Percentiles rank a stretch among this genome's conserved stretches.
Evolutionary conservation across 2,797 vertebrate species (phyloP).

Genomic region (Peromyscus eremicus): DNA sequence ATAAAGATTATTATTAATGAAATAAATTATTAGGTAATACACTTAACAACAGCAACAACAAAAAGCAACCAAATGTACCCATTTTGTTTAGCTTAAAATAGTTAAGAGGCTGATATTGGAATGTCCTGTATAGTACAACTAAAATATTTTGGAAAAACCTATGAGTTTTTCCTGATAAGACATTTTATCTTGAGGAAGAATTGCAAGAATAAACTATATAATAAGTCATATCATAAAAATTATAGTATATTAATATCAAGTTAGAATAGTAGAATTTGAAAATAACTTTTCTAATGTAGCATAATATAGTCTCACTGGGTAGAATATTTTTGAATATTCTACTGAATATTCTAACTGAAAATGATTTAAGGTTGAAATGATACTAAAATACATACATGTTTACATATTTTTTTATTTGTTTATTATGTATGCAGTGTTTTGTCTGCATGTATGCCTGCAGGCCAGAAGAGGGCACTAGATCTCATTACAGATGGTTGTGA

Average conservation of each 20-base stretch:
- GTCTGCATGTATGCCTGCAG: too few species aligned
- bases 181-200: conserved; percentile 6
- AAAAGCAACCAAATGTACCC: neutral
- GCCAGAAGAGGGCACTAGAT: too few species aligned
- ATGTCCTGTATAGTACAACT: neutral
- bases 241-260: neutral
- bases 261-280: neutral
- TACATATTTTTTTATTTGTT: neutral
- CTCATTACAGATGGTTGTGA: too few species aligned
- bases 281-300: neutral
- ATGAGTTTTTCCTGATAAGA: neutral
- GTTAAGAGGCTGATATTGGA: neutral
- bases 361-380: neutral
- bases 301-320: neutral
- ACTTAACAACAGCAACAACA: neutral
- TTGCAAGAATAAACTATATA: neutral
- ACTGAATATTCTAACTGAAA: too few species aligned
- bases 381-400: neutral
- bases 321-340: neutral
- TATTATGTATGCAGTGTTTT: too few species aligned
- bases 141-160: neutral
- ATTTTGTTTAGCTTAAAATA: neutral
- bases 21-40: neutral
- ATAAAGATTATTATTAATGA: neutral
- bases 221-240: neutral